These are phyloP conservation scores for Neosalanx taihuensis DNA, from an alignment of 2,797 vertebrate species.

Conservation along the genomic window DNA sequence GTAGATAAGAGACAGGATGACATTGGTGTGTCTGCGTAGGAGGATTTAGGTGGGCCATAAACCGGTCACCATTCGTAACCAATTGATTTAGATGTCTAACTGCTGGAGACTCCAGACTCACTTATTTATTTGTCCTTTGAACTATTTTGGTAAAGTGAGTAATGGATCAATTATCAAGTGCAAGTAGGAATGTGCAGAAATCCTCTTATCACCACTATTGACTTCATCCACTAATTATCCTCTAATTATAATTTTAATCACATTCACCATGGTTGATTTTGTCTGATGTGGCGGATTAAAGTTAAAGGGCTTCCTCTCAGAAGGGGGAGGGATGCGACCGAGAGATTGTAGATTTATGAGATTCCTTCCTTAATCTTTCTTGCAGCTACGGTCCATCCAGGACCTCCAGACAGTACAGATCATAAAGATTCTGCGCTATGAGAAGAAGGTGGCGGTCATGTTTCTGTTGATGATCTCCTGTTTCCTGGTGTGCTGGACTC, in stretches of 20 bases:
- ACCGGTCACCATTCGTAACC: conserved; percentile 15
- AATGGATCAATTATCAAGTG: neutral
- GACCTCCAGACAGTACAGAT: conserved; percentile 89
- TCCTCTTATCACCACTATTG: neutral
- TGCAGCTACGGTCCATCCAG: conserved; percentile 84
- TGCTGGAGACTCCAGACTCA: too few species aligned
- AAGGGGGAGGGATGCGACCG: neutral
- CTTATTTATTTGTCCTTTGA: neutral
- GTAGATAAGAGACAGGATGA: neutral
- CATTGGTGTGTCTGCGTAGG: conserved; percentile 5
- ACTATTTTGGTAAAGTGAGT: neutral
- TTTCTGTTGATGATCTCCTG: conserved; percentile 87
- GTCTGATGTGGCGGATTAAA: neutral
- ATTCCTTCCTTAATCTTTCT: neutral
- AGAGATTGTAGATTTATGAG: too few species aligned
- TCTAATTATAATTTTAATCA: neutral
- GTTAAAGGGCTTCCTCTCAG: neutral
- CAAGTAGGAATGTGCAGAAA: neutral
- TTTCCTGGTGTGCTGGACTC: conserved; percentile 90
- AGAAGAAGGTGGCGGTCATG: conserved; percentile 90
- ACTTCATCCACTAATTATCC: neutral
- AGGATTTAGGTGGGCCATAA: conserved; percentile 29
- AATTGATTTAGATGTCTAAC: too few species aligned
- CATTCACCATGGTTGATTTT: neutral
- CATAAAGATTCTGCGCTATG: conserved; percentile 86